These are phyloP conservation scores for Tupiocoris notatus DNA, from an alignment of 2,888 invertebrate species.

Conservation along the genomic window DNA sequence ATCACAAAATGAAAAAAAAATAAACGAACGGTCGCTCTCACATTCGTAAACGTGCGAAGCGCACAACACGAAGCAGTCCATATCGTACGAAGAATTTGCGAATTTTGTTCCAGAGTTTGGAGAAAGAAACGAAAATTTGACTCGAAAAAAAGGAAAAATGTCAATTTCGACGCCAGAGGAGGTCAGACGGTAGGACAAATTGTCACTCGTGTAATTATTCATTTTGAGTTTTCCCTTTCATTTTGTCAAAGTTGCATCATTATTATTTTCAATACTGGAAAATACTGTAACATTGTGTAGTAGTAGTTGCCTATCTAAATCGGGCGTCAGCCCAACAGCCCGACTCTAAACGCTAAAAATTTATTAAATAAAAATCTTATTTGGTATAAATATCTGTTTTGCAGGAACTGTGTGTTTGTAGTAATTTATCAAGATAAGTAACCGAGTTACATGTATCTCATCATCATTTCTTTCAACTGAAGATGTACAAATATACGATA, in stretches of 20 bases:
- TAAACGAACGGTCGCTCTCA: neutral
- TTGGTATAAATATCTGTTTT: slow-evolving; percentile 48
- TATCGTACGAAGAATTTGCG: neutral
- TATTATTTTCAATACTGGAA: slow-evolving; percentile 48
- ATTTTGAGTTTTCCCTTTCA: slow-evolving; percentile 1
- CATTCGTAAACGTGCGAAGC: neutral
- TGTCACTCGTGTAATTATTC: slow-evolving; percentile 35
- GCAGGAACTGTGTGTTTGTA: slow-evolving; percentile 50
- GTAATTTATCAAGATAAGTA: slow-evolving; percentile 46
- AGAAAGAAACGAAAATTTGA: neutral
- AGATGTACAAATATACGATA: slow-evolving; percentile 47
- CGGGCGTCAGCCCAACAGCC: slow-evolving; percentile 5
- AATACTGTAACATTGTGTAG: slow-evolving; percentile 48
- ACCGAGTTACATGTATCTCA: slow-evolving; percentile 38
- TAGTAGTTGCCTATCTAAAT: slow-evolving; percentile 26
- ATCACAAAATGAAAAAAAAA: no score
- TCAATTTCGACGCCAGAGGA: slow-evolving; percentile 2
- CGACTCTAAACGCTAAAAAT: slow-evolving; percentile 34
- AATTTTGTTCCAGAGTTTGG: neutral
- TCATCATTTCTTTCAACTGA: slow-evolving; percentile 39
- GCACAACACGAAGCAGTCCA: neutral
- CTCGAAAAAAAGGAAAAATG: no score
- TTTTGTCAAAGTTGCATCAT: neutral
- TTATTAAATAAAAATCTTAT: slow-evolving; percentile 46
- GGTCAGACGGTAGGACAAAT: slow-evolving; percentile 23